These are phyloP conservation scores for Lobophora halterata DNA, from an alignment of 2,888 invertebrate species.

Conservation along the genomic window DNA sequence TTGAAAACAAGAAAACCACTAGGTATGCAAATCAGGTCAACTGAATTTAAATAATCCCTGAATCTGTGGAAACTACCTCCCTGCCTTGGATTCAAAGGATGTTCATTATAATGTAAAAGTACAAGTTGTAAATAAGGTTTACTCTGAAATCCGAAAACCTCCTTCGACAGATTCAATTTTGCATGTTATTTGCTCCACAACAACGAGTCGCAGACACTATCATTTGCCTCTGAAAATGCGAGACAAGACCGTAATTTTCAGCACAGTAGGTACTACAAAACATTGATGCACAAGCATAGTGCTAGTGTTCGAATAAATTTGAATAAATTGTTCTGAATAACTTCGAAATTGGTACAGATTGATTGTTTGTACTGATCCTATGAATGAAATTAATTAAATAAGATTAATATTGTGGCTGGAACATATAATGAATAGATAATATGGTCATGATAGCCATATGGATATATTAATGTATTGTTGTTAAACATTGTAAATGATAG, in stretches of 20 bases:
- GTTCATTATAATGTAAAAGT: constrained; percentile 47
- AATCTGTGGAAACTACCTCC: constrained; percentile 30
- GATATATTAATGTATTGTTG: too few relatives aligned
- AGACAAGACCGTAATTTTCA: neutral
- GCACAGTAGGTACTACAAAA: constrained; percentile 8
- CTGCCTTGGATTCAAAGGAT: constrained; percentile 35
- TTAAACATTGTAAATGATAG: too few relatives aligned
- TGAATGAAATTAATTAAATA: too few relatives aligned
- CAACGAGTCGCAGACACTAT: constrained; percentile 20
- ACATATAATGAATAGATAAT: too few relatives aligned
- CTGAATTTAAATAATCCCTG: constrained; percentile 38
- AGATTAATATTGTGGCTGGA: too few relatives aligned
- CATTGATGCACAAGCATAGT: too few relatives aligned
- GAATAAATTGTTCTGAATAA: too few relatives aligned
- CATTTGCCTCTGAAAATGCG: constrained; percentile 7
- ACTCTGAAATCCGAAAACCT: constrained; percentile 25
- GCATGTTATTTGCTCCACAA: constrained; percentile 27
- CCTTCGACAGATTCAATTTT: constrained; percentile 30
- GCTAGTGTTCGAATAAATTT: too few relatives aligned
- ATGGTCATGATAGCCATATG: too few relatives aligned
- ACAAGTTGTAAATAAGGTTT: constrained; percentile 38
- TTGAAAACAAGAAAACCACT: constrained; percentile 4
- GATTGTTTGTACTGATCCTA: too few relatives aligned
- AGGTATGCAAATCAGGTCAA: constrained; percentile 37
- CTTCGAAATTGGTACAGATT: too few relatives aligned